Percentiles rank a stretch among this genome's conserved stretches.
These are phyloP conservation scores for Caloenas nicobarica DNA, from an alignment of 2,113 vertebrate species.

Conservation along the genomic window DNA sequence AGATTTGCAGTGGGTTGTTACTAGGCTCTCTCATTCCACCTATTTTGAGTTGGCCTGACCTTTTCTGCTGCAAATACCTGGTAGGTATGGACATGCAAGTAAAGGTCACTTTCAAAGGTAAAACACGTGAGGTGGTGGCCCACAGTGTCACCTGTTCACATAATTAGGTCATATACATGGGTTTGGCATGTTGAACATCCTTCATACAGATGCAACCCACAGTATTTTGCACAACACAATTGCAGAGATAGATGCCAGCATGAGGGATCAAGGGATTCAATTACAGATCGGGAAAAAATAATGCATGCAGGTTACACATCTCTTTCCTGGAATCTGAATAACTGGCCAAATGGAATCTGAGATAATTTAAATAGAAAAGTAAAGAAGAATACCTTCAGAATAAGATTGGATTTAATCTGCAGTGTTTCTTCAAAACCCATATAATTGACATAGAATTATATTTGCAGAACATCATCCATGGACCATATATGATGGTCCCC, in stretches of 20 bases:
- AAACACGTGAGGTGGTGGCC: neutral
- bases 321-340: neutral
- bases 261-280: neutral
- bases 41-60: neutral
- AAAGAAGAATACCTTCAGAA: neutral
- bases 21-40: neutral
- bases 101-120: neutral
- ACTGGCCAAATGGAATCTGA: neutral
- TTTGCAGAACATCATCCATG: neutral
- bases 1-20: neutral
- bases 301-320: neutral
- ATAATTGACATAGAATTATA: neutral
- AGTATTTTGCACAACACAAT: neutral
- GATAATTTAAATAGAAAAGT: neutral
- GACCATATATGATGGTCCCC: neutral
- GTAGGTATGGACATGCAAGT: neutral
- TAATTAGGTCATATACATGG: accelerated
- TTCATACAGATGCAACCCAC: neutral
- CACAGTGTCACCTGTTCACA: neutral
- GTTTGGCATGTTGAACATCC: neutral
- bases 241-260: neutral
- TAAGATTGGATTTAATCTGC: neutral
- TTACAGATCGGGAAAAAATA: neutral
- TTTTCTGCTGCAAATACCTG: neutral
- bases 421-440: neutral